phyloP scores from a whole-genome alignment of 2,797 vertebrate genomes.

The Pterois miles region DNA sequence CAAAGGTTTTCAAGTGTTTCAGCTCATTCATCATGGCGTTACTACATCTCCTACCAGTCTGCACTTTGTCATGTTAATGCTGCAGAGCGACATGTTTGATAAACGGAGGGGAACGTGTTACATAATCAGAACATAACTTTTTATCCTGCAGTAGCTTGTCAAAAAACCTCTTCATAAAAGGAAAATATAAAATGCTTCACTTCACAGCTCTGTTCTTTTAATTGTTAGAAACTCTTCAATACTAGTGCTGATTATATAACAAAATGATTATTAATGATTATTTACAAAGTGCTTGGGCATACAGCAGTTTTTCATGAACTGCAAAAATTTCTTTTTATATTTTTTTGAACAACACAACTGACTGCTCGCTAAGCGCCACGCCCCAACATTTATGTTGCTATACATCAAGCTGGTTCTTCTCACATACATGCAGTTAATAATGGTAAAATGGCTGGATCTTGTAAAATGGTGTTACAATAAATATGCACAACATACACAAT shows the following conservation, averaged over 20 bases:
- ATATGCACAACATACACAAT: no score
- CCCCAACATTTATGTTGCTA: no score
- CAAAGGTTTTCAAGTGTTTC: conserved; percentile 37
- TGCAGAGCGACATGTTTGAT: conserved; percentile 12
- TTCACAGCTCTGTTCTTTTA: neutral
- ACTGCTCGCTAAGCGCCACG: no score
- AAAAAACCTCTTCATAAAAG: neutral
- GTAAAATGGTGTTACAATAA: no score
- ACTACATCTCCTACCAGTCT: conserved; percentile 16
- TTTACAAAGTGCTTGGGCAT: no score
- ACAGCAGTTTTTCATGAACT: no score
- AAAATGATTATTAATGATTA: no score
- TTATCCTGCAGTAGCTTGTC: neutral
- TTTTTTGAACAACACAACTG: no score
- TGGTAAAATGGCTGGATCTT: no score
- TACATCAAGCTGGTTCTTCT: no score
- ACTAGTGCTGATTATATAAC: neutral
- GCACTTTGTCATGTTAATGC: conserved; percentile 29
- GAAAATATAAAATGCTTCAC: neutral
- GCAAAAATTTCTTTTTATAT: no score
- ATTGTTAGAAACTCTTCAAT: neutral
- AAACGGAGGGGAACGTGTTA: conserved; percentile 24
- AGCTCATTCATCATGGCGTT: conserved; percentile 29
- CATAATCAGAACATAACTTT: conserved; percentile 29
- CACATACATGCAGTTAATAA: no score